These are phyloP conservation scores for Chydorus sphaericus DNA, from an alignment of 2,888 invertebrate species.

Conservation along the genomic window DNA sequence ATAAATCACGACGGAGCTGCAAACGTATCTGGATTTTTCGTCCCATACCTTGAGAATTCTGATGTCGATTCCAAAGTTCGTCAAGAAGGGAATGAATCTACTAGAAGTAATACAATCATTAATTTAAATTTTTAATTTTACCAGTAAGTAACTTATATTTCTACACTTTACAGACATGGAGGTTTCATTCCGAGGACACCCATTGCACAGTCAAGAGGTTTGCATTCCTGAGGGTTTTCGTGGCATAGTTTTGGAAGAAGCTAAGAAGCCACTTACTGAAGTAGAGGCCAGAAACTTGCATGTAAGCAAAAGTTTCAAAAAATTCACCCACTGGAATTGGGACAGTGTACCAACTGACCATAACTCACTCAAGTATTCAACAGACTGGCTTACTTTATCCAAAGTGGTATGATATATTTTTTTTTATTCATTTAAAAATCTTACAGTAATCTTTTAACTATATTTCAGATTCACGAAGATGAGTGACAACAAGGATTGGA, in stretches of 20 bases:
- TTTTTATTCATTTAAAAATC: too few species aligned
- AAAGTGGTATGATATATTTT: conserved; percentile 34
- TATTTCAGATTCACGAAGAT: too few species aligned
- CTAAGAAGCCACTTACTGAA: conserved; percentile 36
- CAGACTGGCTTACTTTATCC: conserved; percentile 58
- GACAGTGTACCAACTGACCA: conserved; percentile 58
- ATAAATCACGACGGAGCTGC: conserved; percentile 51
- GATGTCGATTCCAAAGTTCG: neutral
- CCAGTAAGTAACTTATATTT: too few species aligned
- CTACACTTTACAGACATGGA: conserved; percentile 33
- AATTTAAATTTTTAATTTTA: too few species aligned
- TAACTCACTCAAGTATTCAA: conserved; percentile 48
- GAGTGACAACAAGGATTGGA: too few species aligned
- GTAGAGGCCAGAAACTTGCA: conserved; percentile 32
- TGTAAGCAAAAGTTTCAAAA: conserved; percentile 37
- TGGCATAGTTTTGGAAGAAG: conserved; percentile 51
- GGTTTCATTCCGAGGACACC: conserved; percentile 56
- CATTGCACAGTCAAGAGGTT: conserved; percentile 45
- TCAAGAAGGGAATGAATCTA: neutral
- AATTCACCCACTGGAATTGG: conserved; percentile 68
- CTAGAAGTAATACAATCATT: too few species aligned
- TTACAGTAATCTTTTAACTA: too few species aligned
- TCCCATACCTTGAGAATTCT: conserved; percentile 38
- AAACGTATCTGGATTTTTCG: conserved; percentile 51
- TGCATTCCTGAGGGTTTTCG: conserved; percentile 45